Percentiles rank a stretch among this genome's conserved stretches.
Conservation (phyloP, 1,140 invertebrate genomes). For the Euura saliciscinereae region DNA sequence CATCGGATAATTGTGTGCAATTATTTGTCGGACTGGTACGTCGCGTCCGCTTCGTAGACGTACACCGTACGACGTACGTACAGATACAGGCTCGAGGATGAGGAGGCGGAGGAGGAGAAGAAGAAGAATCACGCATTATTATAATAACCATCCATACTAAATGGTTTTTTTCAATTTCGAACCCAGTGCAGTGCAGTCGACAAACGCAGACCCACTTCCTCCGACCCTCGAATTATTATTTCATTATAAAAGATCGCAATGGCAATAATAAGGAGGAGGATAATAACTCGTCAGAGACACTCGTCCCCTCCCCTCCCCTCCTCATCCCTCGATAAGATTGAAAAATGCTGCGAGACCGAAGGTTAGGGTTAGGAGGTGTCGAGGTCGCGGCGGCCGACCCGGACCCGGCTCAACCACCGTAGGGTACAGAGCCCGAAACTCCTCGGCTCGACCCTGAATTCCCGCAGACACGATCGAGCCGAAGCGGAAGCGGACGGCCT, state of each 20-base stretch:
- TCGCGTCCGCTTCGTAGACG: too few species aligned
- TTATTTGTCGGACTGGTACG: too few species aligned
- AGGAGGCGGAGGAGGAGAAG: background rate
- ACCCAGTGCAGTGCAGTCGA: too few species aligned
- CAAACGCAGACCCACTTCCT: background rate
- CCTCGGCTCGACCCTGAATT: background rate
- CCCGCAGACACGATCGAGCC: background rate
- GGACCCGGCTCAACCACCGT: constrained; percentile 33
- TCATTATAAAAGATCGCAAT: constrained; percentile 56
- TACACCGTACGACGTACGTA: background rate
- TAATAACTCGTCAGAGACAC: too few species aligned
- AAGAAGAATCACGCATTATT: too few species aligned
- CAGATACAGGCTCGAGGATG: background rate
- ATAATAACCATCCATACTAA: too few species aligned
- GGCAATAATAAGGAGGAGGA: constrained; percentile 59
- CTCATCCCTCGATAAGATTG: too few species aligned
- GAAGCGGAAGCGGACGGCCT: background rate
- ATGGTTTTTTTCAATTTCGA: too few species aligned
- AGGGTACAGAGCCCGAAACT: background rate
- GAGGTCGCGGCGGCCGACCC: constrained; percentile 30
- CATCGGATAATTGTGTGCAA: too few species aligned
- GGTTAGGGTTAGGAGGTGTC: too few species aligned
- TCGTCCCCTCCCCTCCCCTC: too few species aligned
- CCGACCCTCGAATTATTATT: constrained; percentile 44
- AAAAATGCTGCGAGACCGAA: too few species aligned